Conservation (phyloP, 2,888 invertebrate species). For the Lutraria lutraria region DNA sequence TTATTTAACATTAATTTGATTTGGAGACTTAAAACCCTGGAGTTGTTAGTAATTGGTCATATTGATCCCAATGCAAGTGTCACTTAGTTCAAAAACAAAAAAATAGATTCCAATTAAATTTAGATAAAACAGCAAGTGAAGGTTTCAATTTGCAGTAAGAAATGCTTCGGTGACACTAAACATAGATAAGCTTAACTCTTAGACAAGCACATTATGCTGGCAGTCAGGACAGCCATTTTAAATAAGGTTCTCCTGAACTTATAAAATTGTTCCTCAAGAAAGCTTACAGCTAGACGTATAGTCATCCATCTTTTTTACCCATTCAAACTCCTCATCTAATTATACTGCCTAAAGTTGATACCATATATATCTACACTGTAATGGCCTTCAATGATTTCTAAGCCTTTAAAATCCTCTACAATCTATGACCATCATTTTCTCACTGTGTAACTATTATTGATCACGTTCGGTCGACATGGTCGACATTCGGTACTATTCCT, state of each 20-base stretch:
- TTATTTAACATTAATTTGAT: too few species aligned
- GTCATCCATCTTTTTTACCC: slow-evolving; percentile 10
- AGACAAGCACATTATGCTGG: not conserved
- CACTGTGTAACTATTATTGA: slow-evolving; percentile 24
- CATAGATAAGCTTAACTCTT: not conserved
- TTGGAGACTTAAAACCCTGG: too few species aligned
- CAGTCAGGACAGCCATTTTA: not conserved
- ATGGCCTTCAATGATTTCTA: slow-evolving; percentile 2
- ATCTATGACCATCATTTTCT: slow-evolving; percentile 19
- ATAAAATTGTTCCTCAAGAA: not conserved
- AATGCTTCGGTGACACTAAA: not conserved
- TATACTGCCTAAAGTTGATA: not conserved
- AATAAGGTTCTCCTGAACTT: not conserved
- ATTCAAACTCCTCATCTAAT: not conserved
- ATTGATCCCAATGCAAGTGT: too few species aligned
- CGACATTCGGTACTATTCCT: slow-evolving; percentile 20
- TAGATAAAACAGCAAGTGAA: too few species aligned
- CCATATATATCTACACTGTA: slow-evolving; percentile 12
- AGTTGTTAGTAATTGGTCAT: too few species aligned
- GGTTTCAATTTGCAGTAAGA: too few species aligned
- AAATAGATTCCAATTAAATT: too few species aligned
- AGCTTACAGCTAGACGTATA: not conserved
- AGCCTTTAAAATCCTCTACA: slow-evolving; percentile 31
- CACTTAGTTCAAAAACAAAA: too few species aligned
- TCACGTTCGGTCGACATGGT: not conserved